Evolutionary conservation across 2,797 vertebrate species (phyloP).

Genomic region (Pipistrellus nathusii): DNA sequence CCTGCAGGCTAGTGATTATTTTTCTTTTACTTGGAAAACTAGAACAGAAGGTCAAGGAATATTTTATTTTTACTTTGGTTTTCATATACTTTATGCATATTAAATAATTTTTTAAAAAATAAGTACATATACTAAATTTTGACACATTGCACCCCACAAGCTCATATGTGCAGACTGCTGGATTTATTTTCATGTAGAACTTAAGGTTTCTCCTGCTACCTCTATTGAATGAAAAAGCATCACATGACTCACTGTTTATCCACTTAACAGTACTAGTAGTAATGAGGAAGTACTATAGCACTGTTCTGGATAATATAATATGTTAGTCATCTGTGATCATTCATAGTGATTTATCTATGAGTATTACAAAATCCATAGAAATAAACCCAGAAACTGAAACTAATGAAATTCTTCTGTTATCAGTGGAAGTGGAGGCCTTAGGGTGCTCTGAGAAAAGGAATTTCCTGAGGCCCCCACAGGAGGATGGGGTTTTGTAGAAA

Average conservation of each 20-base stretch:
- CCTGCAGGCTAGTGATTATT: neutral
- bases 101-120: neutral
- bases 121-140: neutral
- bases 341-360: neutral
- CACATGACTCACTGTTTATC: neutral
- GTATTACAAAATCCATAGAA: neutral
- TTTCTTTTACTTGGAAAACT: slow-evolving; percentile 38
- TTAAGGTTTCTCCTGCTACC: neutral
- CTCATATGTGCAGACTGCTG: neutral
- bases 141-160: neutral
- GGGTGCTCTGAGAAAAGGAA: neutral
- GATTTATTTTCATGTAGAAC: neutral
- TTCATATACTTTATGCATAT: slow-evolving; percentile 11
- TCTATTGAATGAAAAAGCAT: neutral
- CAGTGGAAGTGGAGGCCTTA: neutral
- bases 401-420: slow-evolving; percentile 16
- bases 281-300: neutral
- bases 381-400: slow-evolving; percentile 27
- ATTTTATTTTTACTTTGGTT: slow-evolving; percentile 19
- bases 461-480: neutral
- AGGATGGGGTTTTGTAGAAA: neutral
- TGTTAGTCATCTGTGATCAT: neutral
- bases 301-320: neutral
- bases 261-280: neutral
- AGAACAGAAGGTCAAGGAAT: neutral